Percentiles rank a stretch among this genome's conserved stretches.
phyloP scores from a whole-genome alignment of 2,113 vertebrate species.

The Pomatostomus ruficeps region DNA sequence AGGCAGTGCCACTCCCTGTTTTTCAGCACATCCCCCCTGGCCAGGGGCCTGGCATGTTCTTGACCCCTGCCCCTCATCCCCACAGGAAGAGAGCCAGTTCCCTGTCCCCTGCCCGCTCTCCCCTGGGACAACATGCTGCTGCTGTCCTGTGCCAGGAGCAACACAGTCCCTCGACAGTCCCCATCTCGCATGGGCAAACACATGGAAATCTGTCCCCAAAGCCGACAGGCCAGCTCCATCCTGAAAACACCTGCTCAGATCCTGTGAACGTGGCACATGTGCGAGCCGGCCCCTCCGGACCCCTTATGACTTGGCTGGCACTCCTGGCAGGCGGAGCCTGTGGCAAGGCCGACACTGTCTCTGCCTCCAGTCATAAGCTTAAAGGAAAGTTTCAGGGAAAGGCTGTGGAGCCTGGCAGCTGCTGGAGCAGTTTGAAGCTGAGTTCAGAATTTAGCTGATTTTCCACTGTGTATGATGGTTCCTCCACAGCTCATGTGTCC shows the following conservation, averaged over 20 bases:
- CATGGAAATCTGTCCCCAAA: neutral
- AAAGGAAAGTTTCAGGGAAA: neutral
- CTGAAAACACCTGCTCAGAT: neutral
- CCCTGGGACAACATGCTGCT: neutral
- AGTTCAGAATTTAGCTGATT: neutral
- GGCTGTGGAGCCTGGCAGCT: neutral
- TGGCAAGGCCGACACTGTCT: neutral
- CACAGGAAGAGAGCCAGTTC: neutral
- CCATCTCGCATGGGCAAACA: neutral
- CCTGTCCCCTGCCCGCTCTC: neutral
- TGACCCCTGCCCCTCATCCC: neutral
- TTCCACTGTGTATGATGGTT: neutral
- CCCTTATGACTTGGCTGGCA: rapidly evolving
- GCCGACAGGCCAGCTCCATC: rapidly evolving
- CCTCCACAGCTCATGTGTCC: rapidly evolving
- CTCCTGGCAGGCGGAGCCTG: neutral
- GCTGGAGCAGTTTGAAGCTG: neutral
- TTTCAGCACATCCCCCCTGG: neutral
- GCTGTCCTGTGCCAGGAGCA: neutral
- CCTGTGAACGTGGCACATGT: neutral
- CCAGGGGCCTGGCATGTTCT: neutral
- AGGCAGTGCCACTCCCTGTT: neutral
- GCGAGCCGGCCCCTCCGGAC: rapidly evolving
- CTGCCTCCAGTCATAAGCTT: neutral
- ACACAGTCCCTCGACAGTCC: neutral